phyloP scores from a whole-genome alignment of 2,888 invertebrate species.

The Belgica antarctica region DNA sequence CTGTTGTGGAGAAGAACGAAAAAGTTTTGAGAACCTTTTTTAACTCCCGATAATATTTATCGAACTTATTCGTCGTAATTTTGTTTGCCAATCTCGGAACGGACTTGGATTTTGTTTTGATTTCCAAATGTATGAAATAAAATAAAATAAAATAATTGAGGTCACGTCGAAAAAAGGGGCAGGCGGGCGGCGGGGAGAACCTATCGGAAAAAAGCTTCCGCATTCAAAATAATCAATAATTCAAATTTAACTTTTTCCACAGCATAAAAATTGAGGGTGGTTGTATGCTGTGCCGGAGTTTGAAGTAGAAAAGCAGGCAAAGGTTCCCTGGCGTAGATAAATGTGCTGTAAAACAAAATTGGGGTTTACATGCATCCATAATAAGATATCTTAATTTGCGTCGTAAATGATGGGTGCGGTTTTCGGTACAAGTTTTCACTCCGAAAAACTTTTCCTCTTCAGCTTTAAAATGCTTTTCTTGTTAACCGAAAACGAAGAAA shows the following conservation, averaged over 20 bases:
- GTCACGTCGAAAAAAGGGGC: conserved; percentile 43
- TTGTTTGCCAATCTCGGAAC: neutral
- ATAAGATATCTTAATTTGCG: conserved; percentile 39
- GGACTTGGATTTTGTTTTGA: conserved; percentile 34
- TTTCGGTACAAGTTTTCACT: conserved; percentile 19
- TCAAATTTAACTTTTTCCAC: conserved; percentile 38
- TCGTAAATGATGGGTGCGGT: conserved; percentile 41
- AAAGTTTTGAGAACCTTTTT: conserved; percentile 22
- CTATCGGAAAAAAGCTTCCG: conserved; percentile 31
- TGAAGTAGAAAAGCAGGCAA: neutral
- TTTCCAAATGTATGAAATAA: conserved; percentile 1
- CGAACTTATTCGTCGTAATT: conserved; percentile 2
- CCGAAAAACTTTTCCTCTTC: neutral
- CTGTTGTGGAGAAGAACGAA: neutral
- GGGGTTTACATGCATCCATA: conserved; percentile 2
- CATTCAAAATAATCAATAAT: conserved; percentile 43
- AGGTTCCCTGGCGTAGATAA: neutral
- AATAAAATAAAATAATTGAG: conserved; percentile 35
- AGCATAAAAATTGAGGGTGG: neutral
- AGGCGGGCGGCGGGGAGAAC: too few relatives aligned
- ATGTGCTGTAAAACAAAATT: neutral
- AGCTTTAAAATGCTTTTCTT: conserved; percentile 5
- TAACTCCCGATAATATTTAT: neutral
- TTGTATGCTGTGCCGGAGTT: neutral
- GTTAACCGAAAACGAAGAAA: conserved; percentile 13